Evolutionary conservation across 2,113 vertebrate species (phyloP), one percentile per base, ranked within the genome.

Genomic region (Calyptommatus sinebrachiatus): DNA sequence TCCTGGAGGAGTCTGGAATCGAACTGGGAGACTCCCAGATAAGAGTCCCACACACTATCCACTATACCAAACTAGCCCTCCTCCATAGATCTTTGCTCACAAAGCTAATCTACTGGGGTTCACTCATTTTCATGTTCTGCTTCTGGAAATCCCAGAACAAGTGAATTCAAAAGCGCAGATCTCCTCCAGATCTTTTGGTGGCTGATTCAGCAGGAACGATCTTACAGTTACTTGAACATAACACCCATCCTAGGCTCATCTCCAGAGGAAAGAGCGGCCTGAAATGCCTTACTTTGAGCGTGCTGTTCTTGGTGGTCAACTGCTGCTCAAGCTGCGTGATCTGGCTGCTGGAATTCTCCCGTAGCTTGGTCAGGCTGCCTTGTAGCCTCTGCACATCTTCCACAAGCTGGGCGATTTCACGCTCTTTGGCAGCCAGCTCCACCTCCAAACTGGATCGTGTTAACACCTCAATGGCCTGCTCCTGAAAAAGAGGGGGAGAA

Each of bases 321-420:
- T 99, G 97, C 94, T 98, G 96, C 93, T 99, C 97, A 57, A 99
- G 96, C 91, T 97, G 97, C 7, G 96, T 94, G 90, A 98, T 98
- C 86, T 98, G 97, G 90, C 95, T 97, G 94, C 96, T 95, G 28
- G 97, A 98, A 89, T 96, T 97, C 92, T 99, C 97, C 46, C 97
- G 93, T 84, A 98, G 97, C 93, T 97, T 97, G 92, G 95, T 97
- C 92, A 99, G 97, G 96, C 96, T 98, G 96, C 96, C 96, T 95
- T 99, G 98, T 90, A 99, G 97, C 87, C 97, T 94, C 95, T 99
- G 98, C 73, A 99, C 97, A 21, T 99, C 98, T 83, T 99, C 98
- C 21, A 99, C 97, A 65, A 99, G 96, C 94, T 99, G 97, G 77
- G 95, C 95, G 1, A 97, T 98, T 90, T 99, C 98, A n/a, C 97